Evolutionary conservation across 1,140 invertebrate species (phyloP), one percentile per base, ranked within the genome.

Genomic region (Chironomus striatipennis): DNA sequence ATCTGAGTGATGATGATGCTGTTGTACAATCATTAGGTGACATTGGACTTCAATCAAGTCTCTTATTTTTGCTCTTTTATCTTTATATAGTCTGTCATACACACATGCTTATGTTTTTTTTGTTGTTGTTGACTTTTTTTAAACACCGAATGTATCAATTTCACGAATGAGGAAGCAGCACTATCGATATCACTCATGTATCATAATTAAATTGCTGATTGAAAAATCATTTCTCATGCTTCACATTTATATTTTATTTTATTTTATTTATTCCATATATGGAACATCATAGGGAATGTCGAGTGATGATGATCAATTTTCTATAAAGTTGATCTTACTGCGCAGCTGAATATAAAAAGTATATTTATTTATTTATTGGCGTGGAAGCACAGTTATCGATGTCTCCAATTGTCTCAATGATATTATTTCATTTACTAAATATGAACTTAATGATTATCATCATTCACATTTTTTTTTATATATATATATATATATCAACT

Each of bases 161-260:
- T 57, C 47, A 57, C n/a, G 47, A 57, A 57, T 57, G 47, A 57
- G 47, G 47, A 57, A 57, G 47, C 47, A 57, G 47, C 47, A n/a
- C 47, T 57, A 57, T 57, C 47, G 47, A 57, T 57, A 57, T 57
- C 47, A 57, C 10, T n/a, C 47, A 57, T 57, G 47, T 57, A 57
- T 57, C 47, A 57, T 57, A 57, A 57, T 57, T 57, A 57, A 57
- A 34, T 34, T 57, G 47, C 47, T 57, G 47, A 57, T 57, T 57
- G 47, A 15, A 57, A 57, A 57, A 57, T 57, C 47, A 57, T 57
- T 57, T 57, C 47, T 57, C 47, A 57, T 57, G 47, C 47, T 15
- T 57, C 47, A 57, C 47, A 57, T 57, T 12, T n/a, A 57, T 5
- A n/a, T n/a, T n/a, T n/a, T n/a, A n/a, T n/a, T n/a, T n/a, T n/a